Conservation (phyloP, 2,113 vertebrate species). For the Hymenochirus boettgeri region DNA sequence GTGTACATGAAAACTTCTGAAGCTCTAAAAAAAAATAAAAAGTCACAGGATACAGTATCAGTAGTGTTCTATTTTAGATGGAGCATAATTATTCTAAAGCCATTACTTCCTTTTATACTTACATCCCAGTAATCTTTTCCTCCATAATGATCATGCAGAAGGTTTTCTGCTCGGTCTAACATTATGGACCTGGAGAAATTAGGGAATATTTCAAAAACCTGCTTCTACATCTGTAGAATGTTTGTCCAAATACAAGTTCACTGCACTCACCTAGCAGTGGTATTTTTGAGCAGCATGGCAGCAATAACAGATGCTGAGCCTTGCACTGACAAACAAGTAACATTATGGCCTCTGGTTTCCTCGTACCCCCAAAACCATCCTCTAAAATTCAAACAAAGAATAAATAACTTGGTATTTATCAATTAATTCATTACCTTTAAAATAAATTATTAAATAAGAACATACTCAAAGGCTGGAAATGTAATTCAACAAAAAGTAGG, state of each 20-base stretch:
- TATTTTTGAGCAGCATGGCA: slow-evolving; percentile 77
- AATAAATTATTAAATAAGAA: no score
- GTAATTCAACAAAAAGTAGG: no score
- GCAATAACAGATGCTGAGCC: slow-evolving; percentile 88
- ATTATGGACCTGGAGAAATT: slow-evolving; percentile 75
- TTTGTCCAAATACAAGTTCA: not conserved
- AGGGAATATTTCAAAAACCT: not conserved
- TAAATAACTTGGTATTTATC: no score
- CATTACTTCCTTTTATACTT: slow-evolving; percentile 71
- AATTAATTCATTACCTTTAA: no score
- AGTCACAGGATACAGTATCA: no score
- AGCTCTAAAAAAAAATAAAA: no score
- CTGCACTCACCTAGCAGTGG: slow-evolving; percentile 75
- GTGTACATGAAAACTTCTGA: no score
- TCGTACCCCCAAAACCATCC: slow-evolving; percentile 97
- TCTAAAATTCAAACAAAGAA: slow-evolving; percentile 58
- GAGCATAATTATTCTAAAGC: no score
- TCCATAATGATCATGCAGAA: slow-evolving; percentile 94
- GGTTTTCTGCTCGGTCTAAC: slow-evolving; percentile 93
- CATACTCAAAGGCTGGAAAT: no score
- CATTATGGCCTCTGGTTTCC: slow-evolving; percentile 80
- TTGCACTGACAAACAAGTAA: slow-evolving; percentile 88
- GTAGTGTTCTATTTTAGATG: no score
- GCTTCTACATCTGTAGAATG: no score
- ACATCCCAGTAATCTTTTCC: slow-evolving; percentile 96